These are phyloP conservation scores for Tolmerus cingulatus DNA, from an alignment of 2,888 invertebrate species.

Conservation along the genomic window DNA sequence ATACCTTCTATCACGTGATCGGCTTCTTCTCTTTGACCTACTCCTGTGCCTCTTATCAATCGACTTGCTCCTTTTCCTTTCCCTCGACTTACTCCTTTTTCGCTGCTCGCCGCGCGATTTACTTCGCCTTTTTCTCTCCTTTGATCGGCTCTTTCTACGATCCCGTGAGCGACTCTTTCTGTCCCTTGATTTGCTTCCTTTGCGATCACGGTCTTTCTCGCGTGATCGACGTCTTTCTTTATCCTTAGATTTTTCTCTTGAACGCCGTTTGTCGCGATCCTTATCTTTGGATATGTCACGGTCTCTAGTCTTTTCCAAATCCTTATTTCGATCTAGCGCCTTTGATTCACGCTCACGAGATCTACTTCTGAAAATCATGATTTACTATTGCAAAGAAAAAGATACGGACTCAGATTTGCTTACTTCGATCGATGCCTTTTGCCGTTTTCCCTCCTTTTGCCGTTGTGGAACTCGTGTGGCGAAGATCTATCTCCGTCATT, in stretches of 20 bases:
- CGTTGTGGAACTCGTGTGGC: conserved; percentile 35
- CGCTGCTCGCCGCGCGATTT: neutral
- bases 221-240: conserved; percentile 55
- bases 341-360: conserved; percentile 52
- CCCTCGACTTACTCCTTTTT: conserved; percentile 46
- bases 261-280: conserved; percentile 57
- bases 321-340: conserved; percentile 59
- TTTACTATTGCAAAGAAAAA: neutral
- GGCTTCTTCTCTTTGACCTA: conserved; percentile 53
- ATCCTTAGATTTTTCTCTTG: conserved; percentile 56
- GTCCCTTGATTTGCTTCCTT: conserved; percentile 42
- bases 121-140: conserved; percentile 50
- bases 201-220: conserved; percentile 51
- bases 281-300: conserved; percentile 58
- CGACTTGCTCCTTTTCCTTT: conserved; percentile 53
- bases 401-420: neutral
- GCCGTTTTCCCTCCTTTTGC: conserved; percentile 46
- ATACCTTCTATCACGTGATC: conserved; percentile 44
- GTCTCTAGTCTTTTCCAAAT: conserved; percentile 53
- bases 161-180: conserved; percentile 57
- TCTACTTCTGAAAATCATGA: conserved; percentile 60
- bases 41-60: conserved; percentile 52
- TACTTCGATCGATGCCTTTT: conserved; percentile 52
- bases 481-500: conserved; percentile 50
- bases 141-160: conserved; percentile 49